Evolutionary conservation across 1,140 invertebrate species (phyloP).

Genomic region (Drosophila guanche): DNA sequence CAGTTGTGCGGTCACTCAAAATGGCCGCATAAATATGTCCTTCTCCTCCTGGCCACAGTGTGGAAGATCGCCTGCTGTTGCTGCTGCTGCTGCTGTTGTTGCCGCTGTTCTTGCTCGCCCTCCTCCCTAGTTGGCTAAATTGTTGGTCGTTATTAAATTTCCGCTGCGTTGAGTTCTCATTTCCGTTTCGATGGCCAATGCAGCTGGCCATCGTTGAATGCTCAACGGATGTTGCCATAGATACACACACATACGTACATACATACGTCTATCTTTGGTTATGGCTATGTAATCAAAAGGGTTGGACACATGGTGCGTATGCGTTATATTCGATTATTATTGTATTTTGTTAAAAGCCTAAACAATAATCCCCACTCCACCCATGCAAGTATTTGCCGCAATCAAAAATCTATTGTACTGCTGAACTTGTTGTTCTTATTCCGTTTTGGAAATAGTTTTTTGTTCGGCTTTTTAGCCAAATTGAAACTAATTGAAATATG

Average conservation of each 20-base stretch:
- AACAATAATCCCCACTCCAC: slow-evolving; percentile 49
- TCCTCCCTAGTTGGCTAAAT: slow-evolving; percentile 53
- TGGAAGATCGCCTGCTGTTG: slow-evolving; percentile 28
- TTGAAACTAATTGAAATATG: slow-evolving; percentile 78
- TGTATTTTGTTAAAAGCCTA: slow-evolving; percentile 49
- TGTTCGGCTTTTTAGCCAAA: slow-evolving; percentile 58
- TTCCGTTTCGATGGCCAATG: slow-evolving; percentile 78
- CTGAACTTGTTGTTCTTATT: slow-evolving; percentile 45
- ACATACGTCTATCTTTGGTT: slow-evolving; percentile 2
- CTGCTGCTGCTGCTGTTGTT: slow-evolving; percentile 4
- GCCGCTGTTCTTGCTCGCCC: slow-evolving; percentile 2
- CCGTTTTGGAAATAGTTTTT: slow-evolving; percentile 20
- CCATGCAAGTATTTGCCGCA: slow-evolving; percentile 28
- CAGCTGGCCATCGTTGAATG: slow-evolving; percentile 65
- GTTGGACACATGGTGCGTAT: slow-evolving; percentile 39
- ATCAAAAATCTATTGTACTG: slow-evolving; percentile 67
- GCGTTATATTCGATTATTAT: slow-evolving; percentile 72
- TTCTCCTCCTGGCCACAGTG: slow-evolving; percentile 33
- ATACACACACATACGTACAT: slow-evolving; percentile 34
- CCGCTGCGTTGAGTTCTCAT: slow-evolving; percentile 80
- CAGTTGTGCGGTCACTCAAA: slow-evolving; percentile 70
- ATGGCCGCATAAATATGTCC: slow-evolving; percentile 81
- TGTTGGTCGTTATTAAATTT: slow-evolving; percentile 81
- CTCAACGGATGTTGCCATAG: slow-evolving; percentile 70
- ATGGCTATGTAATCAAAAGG: slow-evolving; percentile 35